Evolutionary conservation across 1,140 invertebrate species (phyloP).

Genomic region (Diorhabda sublineata): DNA sequence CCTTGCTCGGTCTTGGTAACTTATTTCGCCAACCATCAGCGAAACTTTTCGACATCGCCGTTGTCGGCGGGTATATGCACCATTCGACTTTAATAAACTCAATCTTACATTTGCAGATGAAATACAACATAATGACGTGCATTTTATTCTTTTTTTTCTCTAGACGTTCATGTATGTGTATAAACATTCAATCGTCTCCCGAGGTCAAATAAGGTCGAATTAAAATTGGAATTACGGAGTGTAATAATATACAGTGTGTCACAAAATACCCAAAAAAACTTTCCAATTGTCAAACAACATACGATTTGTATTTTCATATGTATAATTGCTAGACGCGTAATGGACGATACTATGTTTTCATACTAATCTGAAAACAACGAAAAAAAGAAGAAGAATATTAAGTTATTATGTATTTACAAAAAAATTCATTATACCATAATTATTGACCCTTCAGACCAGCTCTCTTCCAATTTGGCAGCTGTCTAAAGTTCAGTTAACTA

Average conservation of each 20-base stretch:
- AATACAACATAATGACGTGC: conserved; percentile 21
- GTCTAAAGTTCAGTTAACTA: no score
- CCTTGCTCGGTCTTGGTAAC: conserved; percentile 18
- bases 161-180: background rate
- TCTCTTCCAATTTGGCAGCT: no score
- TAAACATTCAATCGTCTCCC: conserved; percentile 15
- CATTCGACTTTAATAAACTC: conserved; percentile 24
- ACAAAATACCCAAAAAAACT: no score
- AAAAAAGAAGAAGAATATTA: no score
- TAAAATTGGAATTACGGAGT: conserved; percentile 1
- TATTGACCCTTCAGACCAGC: no score
- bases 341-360: no score
- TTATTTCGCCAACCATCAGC: conserved; percentile 3
- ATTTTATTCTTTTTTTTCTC: conserved; percentile 4
- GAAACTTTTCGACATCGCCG: conserved; percentile 11
- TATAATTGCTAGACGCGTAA: no score
- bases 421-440: no score
- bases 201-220: conserved; percentile 10
- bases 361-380: no score
- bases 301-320: no score
- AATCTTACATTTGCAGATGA: conserved; percentile 28
- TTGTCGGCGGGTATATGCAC: background rate
- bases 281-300: no score
- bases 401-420: no score
- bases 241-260: background rate